phyloP scores from a whole-genome alignment of 23 tunicate species.

The Trididemnum clinides region DNA sequence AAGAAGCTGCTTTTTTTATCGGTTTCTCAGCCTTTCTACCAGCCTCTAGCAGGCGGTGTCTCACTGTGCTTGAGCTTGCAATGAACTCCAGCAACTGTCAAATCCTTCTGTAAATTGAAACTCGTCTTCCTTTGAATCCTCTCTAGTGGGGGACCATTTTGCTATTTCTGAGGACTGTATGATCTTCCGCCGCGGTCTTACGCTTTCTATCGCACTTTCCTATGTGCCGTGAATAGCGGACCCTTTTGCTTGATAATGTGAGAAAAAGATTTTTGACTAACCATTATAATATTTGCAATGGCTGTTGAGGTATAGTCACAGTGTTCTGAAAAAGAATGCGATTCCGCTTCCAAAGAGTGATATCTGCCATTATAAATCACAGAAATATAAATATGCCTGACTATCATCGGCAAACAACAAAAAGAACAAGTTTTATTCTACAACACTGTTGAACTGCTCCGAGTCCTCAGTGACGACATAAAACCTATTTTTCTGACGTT shows the following conservation, averaged over 20 bases:
- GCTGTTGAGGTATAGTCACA: slow-evolving; percentile 6
- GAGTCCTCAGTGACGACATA: not conserved
- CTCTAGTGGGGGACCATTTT: too few relatives aligned
- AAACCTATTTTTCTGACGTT: slow-evolving; percentile 2
- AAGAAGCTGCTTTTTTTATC: slow-evolving; percentile 15
- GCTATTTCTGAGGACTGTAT: not conserved
- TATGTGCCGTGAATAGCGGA: slow-evolving; percentile 11
- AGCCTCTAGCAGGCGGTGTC: slow-evolving; percentile 30
- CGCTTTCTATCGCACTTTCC: slow-evolving; percentile 13
- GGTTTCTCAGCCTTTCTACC: slow-evolving; percentile 18
- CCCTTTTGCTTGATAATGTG: slow-evolving; percentile 8
- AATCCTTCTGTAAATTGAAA: slow-evolving; percentile 25
- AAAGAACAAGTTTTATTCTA: not conserved
- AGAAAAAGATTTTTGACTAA: slow-evolving; percentile 15
- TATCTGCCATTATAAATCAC: slow-evolving; percentile 10
- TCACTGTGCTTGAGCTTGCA: slow-evolving; percentile 21
- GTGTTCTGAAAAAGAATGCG: slow-evolving; percentile 15
- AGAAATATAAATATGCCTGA: not conserved
- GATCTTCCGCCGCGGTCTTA: slow-evolving; percentile 1
- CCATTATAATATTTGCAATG: not conserved
- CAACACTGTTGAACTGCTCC: not conserved
- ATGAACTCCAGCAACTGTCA: slow-evolving; percentile 20
- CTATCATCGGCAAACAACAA: not conserved
- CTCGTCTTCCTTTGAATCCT: slow-evolving; percentile 8
- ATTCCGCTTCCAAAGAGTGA: slow-evolving; percentile 12